Conservation (phyloP, 2,113 vertebrate species). For the Syngnathus typhle region DNA sequence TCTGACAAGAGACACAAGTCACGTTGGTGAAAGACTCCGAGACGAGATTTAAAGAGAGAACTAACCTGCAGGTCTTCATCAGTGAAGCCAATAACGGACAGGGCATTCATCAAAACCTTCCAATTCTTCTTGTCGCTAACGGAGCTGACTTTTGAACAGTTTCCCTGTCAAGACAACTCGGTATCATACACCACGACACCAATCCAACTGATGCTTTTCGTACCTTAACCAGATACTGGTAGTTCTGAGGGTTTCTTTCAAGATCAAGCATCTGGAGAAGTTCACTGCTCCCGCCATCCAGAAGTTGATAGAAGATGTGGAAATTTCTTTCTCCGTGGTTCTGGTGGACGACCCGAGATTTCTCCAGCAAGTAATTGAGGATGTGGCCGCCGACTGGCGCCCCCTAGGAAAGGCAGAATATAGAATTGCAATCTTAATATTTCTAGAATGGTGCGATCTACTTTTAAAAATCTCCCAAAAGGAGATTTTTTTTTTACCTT, state of each 20-base stretch:
- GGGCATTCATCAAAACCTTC: constrained; percentile 84
- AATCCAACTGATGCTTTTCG: not conserved
- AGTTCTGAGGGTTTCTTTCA: constrained; percentile 84
- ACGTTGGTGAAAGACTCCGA: not conserved
- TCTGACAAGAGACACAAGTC: constrained; percentile 61
- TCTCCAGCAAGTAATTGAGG: constrained; percentile 95
- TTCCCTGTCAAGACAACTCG: constrained; percentile 72
- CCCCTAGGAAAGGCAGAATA: constrained; percentile 66
- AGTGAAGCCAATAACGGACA: constrained; percentile 82
- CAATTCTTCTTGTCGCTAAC: constrained; percentile 94
- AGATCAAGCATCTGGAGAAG: constrained; percentile 79
- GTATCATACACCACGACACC: not conserved
- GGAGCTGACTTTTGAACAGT: constrained; percentile 91
- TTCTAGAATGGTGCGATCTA: not conserved
- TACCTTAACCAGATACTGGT: constrained; percentile 92
- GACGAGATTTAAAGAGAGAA: not conserved
- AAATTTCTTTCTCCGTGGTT: constrained; percentile 96
- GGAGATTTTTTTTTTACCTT: constrained; percentile 69
- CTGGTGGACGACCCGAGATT: constrained; percentile 94
- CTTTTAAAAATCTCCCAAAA: not conserved
- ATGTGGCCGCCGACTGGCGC: constrained; percentile 92
- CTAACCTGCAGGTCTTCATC: constrained; percentile 88
- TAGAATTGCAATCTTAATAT: constrained; percentile 2
- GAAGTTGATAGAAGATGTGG: constrained; percentile 96
- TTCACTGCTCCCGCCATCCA: constrained; percentile 85